Conservation (phyloP, 2,888 invertebrate genomes). For the Amiota minor region DNA sequence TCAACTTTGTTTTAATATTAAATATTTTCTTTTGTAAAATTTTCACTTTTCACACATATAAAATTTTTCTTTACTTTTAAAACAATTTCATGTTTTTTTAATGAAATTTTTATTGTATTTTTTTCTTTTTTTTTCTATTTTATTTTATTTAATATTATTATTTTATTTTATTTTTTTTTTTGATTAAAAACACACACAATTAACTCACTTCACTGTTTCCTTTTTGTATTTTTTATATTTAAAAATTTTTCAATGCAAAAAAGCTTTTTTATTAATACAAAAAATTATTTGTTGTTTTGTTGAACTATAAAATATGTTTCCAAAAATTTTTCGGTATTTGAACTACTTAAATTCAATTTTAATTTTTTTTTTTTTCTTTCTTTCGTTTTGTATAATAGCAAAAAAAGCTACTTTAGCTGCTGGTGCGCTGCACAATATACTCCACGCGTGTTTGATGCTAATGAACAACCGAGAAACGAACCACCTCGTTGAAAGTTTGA, state of each 20-base stretch:
- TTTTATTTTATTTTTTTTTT: background rate
- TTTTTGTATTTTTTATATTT: background rate
- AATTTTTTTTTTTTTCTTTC: background rate
- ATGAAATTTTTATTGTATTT: background rate
- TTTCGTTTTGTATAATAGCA: constrained; percentile 11
- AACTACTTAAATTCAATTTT: constrained; percentile 8
- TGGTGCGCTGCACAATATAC: background rate
- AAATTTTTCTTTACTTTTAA: too few species aligned
- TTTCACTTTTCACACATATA: too few species aligned
- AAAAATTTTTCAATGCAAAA: constrained; percentile 3
- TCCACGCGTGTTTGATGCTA: constrained; percentile 36
- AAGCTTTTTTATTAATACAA: background rate
- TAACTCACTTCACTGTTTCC: background rate
- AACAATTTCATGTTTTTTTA: background rate
- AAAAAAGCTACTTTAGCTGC: background rate
- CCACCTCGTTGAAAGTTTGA: constrained; percentile 67
- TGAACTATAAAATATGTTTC: constrained; percentile 15
- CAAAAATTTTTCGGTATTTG: constrained; percentile 3
- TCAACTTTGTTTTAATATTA: too few species aligned
- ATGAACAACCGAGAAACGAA: constrained; percentile 49
- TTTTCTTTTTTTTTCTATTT: background rate
- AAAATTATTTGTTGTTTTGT: constrained; percentile 3
- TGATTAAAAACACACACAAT: too few species aligned
- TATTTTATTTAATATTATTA: background rate
- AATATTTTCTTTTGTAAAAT: too few species aligned